Conservation (phyloP, 2,797 vertebrate species). For the Pseudocheirus occidentalis region DNA sequence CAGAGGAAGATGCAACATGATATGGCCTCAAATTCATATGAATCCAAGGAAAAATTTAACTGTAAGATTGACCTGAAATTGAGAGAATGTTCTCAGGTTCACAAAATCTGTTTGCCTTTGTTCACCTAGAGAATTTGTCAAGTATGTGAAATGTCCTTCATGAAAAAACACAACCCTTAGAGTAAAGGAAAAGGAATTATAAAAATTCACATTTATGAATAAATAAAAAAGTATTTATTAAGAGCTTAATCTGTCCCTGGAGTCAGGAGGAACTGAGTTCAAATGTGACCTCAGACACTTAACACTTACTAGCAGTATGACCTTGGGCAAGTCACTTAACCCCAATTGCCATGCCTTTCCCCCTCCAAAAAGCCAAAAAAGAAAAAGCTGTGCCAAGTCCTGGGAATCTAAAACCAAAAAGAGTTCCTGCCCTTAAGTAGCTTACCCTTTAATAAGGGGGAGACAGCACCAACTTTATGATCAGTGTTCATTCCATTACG, state of each 20-base stretch:
- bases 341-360: too few species aligned
- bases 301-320: too few species aligned
- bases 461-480: background rate
- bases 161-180: background rate
- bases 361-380: too few species aligned
- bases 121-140: slow-evolving; percentile 17
- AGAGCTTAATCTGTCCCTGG: background rate
- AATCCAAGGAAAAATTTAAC: slow-evolving; percentile 47
- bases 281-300: too few species aligned
- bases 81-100: background rate
- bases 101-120: slow-evolving; percentile 2
- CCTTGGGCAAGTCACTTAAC: too few species aligned
- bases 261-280: too few species aligned
- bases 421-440: background rate
- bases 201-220: background rate
- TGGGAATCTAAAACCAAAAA: background rate
- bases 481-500: background rate
- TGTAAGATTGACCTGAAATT: slow-evolving; percentile 24
- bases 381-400: background rate
- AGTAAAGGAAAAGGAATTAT: background rate
- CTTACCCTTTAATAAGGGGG: background rate
- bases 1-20: slow-evolving; percentile 1
- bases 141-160: background rate
- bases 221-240: background rate
- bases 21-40: slow-evolving; percentile 18